phyloP scores from a whole-genome alignment of 2,797 vertebrate species.

The Urophycis tenuis region DNA sequence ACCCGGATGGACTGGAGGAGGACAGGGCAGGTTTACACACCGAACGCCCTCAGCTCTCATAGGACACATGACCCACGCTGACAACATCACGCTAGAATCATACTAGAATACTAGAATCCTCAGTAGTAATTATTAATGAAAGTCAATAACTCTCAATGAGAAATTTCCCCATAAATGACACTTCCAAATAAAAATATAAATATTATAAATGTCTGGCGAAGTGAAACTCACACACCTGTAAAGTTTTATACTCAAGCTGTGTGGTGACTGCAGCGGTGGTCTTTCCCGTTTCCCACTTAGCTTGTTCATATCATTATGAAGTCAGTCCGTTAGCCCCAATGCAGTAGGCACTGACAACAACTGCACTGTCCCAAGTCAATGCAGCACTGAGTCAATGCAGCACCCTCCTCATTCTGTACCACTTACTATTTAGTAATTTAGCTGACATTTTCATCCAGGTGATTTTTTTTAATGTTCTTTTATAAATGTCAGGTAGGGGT shows the following conservation, averaged over 20 bases:
- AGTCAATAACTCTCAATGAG: neutral
- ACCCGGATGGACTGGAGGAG: constrained; percentile 85
- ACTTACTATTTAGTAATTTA: neutral
- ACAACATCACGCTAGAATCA: neutral
- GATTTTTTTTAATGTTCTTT: neutral
- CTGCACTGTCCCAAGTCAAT: neutral
- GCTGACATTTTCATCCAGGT: neutral
- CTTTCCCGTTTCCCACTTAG: neutral
- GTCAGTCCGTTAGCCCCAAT: neutral
- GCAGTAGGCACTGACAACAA: neutral
- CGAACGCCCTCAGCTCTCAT: neutral
- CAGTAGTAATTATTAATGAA: neutral
- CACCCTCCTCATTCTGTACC: neutral
- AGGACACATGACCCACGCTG: neutral
- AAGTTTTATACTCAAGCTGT: neutral
- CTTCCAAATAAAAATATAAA: too few relatives aligned
- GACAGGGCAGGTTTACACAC: neutral
- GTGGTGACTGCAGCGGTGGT: neutral
- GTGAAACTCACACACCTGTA: neutral
- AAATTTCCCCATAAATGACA: neutral
- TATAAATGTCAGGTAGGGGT: neutral
- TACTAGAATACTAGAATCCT: neutral
- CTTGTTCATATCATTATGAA: neutral
- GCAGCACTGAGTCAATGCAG: neutral
- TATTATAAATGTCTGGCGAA: too few relatives aligned